These are phyloP conservation scores for Sitta europaea DNA, from an alignment of 2,113 vertebrate genomes.

Conservation along the genomic window DNA sequence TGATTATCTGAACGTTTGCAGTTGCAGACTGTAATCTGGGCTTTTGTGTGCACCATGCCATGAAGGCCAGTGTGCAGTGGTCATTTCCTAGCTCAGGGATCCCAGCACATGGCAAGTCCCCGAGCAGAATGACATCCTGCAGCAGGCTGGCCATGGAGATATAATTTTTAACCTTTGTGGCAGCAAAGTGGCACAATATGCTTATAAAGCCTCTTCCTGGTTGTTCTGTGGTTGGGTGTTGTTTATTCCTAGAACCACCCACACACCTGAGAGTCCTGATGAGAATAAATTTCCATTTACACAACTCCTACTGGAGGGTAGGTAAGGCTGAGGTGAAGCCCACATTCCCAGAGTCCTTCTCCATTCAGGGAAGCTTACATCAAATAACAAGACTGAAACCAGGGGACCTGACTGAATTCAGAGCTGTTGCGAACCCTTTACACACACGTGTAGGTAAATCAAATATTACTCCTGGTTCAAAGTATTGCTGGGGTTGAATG, in stretches of 20 bases:
- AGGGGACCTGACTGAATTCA: neutral
- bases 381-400: neutral
- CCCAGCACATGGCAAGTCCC: neutral
- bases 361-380: neutral
- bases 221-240: slow-evolving; percentile 34
- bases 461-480: neutral
- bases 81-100: neutral
- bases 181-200: neutral
- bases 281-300: slow-evolving; percentile 22
- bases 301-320: neutral
- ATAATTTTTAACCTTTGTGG: neutral
- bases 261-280: slow-evolving; percentile 40
- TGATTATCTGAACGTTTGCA: neutral
- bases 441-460: neutral
- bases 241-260: slow-evolving; percentile 64
- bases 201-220: slow-evolving; percentile 12
- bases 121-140: neutral
- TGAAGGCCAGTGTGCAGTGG: neutral
- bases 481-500: neutral
- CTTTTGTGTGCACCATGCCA: neutral
- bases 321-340: neutral
- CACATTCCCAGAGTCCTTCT: neutral
- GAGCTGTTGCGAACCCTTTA: neutral
- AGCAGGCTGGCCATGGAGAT: neutral
- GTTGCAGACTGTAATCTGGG: neutral